A percentile compares a stretch with the other conserved stretches of the same genome.
phyloP scores from a whole-genome alignment of 1,140 invertebrate species.

The honey bee (Apis mellifera) region Amel_HAv3.1 CM009936.2:12237501-12238000 shows the following conservation, averaged over 20 bases:
- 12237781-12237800: background rate
- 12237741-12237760: no score
- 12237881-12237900: background rate
- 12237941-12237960: background rate
- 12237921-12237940: background rate
- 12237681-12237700: no score
- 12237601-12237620: background rate
- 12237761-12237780: no score
- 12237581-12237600: background rate
- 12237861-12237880: background rate
- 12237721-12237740: no score
- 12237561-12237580: background rate
- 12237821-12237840: background rate
- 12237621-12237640: background rate
- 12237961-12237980: background rate
- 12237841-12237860: background rate
- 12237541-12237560: slow-evolving; percentile 23
- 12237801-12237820: background rate
- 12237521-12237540: slow-evolving; percentile 40
- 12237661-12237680: background rate
- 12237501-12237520: slow-evolving; percentile 15
- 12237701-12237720: no score
- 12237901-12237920: background rate
- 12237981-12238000: background rate
- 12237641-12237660: background rate